Evolutionary conservation across 2,113 vertebrate species (phyloP).

Genomic region (Sitta europaea): DNA sequence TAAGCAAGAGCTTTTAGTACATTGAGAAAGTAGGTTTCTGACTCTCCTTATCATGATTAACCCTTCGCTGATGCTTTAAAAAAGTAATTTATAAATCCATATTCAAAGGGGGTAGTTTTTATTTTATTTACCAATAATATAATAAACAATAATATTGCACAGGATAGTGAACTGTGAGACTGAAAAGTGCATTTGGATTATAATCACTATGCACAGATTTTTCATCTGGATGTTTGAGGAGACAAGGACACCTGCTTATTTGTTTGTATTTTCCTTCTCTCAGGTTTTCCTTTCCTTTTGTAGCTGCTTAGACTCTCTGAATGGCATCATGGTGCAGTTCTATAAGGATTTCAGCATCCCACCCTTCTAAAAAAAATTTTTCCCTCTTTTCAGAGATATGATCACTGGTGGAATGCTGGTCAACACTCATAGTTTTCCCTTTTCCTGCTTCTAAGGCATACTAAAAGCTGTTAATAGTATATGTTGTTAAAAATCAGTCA

Average conservation of each 20-base stretch:
- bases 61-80: accelerated
- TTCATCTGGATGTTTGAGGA: not conserved
- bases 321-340: accelerated
- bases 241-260: not conserved
- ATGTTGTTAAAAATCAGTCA: not conserved
- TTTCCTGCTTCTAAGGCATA: not conserved
- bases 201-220: not conserved
- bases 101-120: not conserved
- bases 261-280: not conserved
- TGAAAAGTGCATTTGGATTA: not conserved
- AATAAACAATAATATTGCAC: not conserved
- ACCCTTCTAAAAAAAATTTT: accelerated
- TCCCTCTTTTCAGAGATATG: not conserved
- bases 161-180: not conserved
- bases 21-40: not conserved
- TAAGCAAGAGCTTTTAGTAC: not conserved
- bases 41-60: not conserved
- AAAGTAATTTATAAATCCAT: not conserved
- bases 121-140: not conserved
- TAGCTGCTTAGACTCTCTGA: not conserved
- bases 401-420: not conserved
- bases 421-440: not conserved
- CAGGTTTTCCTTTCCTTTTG: not conserved
- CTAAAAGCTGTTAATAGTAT: not conserved
- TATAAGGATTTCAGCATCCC: not conserved